Base-by-base conservation (phyloP, 2,888 invertebrate genomes). In the Glomeris marginata region DNA sequence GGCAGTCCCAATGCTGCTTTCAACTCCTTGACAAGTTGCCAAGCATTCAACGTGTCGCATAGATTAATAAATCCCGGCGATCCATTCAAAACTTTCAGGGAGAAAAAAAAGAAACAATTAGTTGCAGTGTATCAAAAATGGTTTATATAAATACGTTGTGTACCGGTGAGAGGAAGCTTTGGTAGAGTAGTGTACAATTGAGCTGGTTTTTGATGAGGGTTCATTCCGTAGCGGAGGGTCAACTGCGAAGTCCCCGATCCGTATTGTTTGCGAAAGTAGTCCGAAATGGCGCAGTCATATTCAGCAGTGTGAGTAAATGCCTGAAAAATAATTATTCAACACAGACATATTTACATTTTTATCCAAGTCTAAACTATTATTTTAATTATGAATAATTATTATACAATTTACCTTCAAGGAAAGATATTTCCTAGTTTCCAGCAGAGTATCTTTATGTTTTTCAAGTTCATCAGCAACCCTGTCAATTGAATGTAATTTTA, bases 51-150 rank as follows among this genome's bases (percentile, higher is more conserved):
- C 0, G 94, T 95, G 68, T 98, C 97, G 61, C 92, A 91, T 2
- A 98, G 74, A 69, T 98, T 98, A 59, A 98, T 95, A 66, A 84
- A 98, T 1, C 97, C 97, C 0, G 97, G 97, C 0, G 92, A 81
- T 8, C 94, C 94, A 67, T 95, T 95, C 22, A 94, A 65, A 2
- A 94, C 90, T 55, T 73, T 35, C 49, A n/a, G n/a, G n/a, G n/a
- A n/a, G 60, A 56, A 45, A 42, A 38, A 18, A 10, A 21, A 43
- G 10, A 10, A 11, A 11, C 18, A 28, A 33, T 10, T 5, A 4
- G 34, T 28, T 22, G 22, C n/a, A 33, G 13, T 15, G 22, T 45
- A 11, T 10, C n/a, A 15, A 8, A 10, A 38, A 13, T 11, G 8
- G 37, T 45, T 6, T 41, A 20, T 11, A 47, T 40, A 13, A 2